Evolutionary conservation across 64 coral and sea anemone species (phyloP).

Genomic region (Stichodactyla mertensii): DNA sequence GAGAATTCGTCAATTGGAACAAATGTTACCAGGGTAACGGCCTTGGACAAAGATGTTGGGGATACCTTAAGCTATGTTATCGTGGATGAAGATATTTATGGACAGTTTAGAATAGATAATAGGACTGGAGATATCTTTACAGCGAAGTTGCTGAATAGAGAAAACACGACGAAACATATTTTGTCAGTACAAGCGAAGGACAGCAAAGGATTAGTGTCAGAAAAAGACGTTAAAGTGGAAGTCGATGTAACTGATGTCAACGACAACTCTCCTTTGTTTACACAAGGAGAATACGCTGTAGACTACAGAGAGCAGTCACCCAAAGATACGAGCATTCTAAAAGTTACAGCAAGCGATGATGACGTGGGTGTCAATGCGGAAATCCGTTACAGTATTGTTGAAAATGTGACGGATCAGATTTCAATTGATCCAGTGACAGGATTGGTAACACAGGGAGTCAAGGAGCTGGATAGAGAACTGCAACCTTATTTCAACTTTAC

Average conservation of each 20-base stretch:
- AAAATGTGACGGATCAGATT: conserved; percentile 54
- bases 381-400: conserved; percentile 63
- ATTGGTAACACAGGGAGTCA: conserved; percentile 58
- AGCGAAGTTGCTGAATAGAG: conserved; percentile 42
- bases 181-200: conserved; percentile 65
- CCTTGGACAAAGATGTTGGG: conserved; percentile 72
- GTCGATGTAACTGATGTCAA: conserved; percentile 67
- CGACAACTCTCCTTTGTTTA: conserved; percentile 58
- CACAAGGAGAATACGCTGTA: not conserved
- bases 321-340: conserved; percentile 61
- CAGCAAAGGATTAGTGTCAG: conserved; percentile 58
- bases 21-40: conserved; percentile 49
- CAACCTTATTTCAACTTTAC: conserved; percentile 62
- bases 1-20: conserved; percentile 64
- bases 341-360: conserved; percentile 42
- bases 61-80: conserved; percentile 54
- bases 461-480: conserved; percentile 52
- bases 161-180: conserved; percentile 55
- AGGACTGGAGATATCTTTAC: conserved; percentile 61
- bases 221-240: conserved; percentile 29
- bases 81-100: conserved; percentile 29
- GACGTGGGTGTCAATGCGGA: conserved; percentile 56
- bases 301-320: conserved; percentile 83
- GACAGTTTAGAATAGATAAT: conserved; percentile 70
- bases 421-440: conserved; percentile 55